Percentiles rank a stretch among this genome's conserved stretches.
phyloP scores from a whole-genome alignment of 2,113 vertebrate species.

The Pteronura brasiliensis region DNA sequence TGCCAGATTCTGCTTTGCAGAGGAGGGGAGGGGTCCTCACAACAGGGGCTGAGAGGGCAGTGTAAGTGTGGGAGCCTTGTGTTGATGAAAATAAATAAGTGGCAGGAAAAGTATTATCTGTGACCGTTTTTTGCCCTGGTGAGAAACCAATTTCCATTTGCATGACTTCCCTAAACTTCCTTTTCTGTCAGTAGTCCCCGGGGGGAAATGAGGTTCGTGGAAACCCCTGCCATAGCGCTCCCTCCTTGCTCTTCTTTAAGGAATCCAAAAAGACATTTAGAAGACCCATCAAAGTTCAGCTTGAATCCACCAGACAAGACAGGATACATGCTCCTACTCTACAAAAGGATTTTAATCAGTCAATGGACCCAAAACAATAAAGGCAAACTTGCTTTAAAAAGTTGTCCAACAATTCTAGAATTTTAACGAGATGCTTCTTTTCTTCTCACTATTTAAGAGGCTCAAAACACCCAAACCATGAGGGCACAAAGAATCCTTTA shows the following conservation, averaged over 20 bases:
- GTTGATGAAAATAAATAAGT: not conserved
- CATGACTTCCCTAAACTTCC: not conserved
- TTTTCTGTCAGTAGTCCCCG: not conserved
- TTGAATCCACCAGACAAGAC: not conserved
- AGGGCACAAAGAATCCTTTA: not conserved
- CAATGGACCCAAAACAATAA: not conserved
- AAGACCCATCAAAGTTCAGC: not conserved
- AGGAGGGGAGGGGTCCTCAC: not conserved
- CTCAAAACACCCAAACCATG: not conserved
- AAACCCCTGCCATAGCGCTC: not conserved
- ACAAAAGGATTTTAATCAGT: not conserved
- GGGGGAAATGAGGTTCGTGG: not conserved
- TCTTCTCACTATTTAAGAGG: not conserved
- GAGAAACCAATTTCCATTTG: not conserved
- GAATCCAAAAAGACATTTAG: not conserved
- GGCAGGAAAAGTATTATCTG: not conserved
- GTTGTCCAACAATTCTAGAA: not conserved
- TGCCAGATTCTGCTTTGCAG: not conserved
- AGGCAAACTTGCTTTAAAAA: not conserved
- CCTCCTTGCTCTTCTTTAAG: not conserved
- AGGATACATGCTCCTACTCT: not conserved
- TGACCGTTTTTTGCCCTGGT: not conserved
- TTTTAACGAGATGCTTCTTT: constrained; percentile 4
- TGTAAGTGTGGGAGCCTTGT: not conserved
- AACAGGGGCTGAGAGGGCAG: not conserved